Evolutionary conservation across 1,140 invertebrate genomes (phyloP).

Genomic region (Andricus grossulariae): DNA sequence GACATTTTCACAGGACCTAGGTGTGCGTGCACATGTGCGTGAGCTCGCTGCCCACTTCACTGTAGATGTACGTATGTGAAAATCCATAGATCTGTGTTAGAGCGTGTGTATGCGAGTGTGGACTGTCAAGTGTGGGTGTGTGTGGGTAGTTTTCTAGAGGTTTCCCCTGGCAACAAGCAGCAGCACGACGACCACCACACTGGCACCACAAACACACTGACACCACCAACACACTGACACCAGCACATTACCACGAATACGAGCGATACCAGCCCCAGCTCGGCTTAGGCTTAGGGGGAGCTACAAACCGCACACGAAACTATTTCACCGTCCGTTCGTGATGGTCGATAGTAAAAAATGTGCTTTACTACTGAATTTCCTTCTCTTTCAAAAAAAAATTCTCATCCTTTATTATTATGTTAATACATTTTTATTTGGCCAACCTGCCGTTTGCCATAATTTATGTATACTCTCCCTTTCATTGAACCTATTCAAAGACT

Average conservation of each 20-base stretch:
- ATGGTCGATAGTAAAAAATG: constrained; percentile 9
- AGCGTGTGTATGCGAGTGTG: constrained; percentile 38
- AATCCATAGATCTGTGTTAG: constrained; percentile 34
- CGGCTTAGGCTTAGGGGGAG: constrained; percentile 73
- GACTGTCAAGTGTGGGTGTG: constrained; percentile 46
- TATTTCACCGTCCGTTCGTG: constrained; percentile 42
- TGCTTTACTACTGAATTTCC: neutral
- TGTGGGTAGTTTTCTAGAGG: constrained; percentile 74
- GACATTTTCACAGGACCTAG: constrained; percentile 70
- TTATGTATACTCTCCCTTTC: too few species aligned
- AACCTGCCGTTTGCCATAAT: too few species aligned
- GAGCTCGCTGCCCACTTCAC: constrained; percentile 42
- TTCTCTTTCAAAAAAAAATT: neutral
- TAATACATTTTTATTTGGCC: too few species aligned
- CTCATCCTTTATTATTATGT: neutral
- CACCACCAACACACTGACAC: constrained; percentile 59
- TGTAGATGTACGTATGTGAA: constrained; percentile 46
- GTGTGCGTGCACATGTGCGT: constrained; percentile 49
- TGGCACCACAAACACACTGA: constrained; percentile 55
- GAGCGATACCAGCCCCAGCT: constrained; percentile 65
- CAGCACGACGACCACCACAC: constrained; percentile 49
- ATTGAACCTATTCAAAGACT: too few species aligned
- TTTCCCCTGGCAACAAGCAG: constrained; percentile 75
- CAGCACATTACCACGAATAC: constrained; percentile 37
- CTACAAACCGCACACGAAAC: constrained; percentile 70